Conservation (phyloP, 1,140 invertebrate species). For the Aphaenogaster ashmeadi region DNA sequence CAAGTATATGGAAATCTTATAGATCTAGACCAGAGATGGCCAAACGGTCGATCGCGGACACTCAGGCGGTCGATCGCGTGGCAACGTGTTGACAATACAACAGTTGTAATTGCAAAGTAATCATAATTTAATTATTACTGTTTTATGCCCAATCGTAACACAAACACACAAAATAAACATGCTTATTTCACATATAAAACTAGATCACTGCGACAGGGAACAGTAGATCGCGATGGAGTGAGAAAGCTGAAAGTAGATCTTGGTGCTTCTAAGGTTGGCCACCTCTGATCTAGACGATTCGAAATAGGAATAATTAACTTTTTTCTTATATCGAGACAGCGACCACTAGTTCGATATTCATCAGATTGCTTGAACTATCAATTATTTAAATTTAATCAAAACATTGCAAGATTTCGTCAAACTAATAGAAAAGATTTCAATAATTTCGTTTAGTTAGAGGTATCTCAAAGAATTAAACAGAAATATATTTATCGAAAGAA, state of each 20-base stretch:
- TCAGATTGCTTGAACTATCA: background rate
- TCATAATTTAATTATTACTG: too few relatives aligned
- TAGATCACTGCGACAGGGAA: too few relatives aligned
- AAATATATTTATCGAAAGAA: background rate
- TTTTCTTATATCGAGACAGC: background rate
- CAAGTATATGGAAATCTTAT: constrained; percentile 10
- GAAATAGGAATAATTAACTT: background rate
- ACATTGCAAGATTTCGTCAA: background rate
- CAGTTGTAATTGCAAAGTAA: too few relatives aligned
- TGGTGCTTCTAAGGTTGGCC: too few relatives aligned
- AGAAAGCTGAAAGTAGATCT: too few relatives aligned
- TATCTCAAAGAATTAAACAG: background rate
- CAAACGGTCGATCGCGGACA: too few relatives aligned
- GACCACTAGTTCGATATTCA: background rate
- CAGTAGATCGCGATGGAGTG: too few relatives aligned
- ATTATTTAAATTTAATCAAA: background rate
- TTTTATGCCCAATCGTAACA: too few relatives aligned
- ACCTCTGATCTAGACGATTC: background rate
- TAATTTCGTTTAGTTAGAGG: background rate
- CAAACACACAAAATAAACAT: too few relatives aligned
- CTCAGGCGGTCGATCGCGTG: too few relatives aligned
- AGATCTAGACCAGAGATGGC: background rate
- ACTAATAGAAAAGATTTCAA: background rate
- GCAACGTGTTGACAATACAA: too few relatives aligned
- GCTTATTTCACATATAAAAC: too few relatives aligned